Evolutionary conservation across 2,888 invertebrate species (phyloP).

Genomic region (Diadegma fenestrale): DNA sequence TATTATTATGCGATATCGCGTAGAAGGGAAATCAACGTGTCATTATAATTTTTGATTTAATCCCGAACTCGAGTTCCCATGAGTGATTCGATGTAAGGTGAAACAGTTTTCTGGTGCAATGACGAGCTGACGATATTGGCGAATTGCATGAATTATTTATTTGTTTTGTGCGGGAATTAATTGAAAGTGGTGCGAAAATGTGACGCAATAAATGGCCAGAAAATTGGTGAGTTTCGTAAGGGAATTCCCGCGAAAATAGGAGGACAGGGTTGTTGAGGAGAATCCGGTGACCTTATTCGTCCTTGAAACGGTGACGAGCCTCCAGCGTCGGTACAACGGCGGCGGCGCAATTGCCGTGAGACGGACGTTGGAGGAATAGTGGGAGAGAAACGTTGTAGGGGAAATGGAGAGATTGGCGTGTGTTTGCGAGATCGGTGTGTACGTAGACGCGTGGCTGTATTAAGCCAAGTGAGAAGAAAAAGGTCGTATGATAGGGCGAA

Average conservation of each 20-base stretch:
- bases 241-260: constrained; percentile 59
- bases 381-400: constrained; percentile 46
- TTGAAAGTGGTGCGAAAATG: background rate
- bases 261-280: constrained; percentile 47
- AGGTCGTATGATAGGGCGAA: background rate
- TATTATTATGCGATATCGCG: background rate
- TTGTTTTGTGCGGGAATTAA: background rate
- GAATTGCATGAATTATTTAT: background rate
- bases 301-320: constrained; percentile 80
- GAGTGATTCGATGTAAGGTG: background rate
- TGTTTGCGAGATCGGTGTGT: background rate
- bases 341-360: constrained; percentile 38
- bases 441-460: background rate
- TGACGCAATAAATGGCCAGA: constrained; percentile 53
- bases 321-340: constrained; percentile 67
- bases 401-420: constrained; percentile 23
- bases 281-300: constrained; percentile 78
- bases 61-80: background rate
- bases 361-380: constrained; percentile 12
- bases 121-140: background rate
- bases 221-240: constrained; percentile 3
- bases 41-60: background rate
- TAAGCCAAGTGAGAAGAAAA: background rate
- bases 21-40: background rate
- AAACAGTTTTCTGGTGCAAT: background rate